These are phyloP conservation scores for Gobio gobio DNA, from an alignment of 2,113 vertebrate genomes.

Conservation along the genomic window DNA sequence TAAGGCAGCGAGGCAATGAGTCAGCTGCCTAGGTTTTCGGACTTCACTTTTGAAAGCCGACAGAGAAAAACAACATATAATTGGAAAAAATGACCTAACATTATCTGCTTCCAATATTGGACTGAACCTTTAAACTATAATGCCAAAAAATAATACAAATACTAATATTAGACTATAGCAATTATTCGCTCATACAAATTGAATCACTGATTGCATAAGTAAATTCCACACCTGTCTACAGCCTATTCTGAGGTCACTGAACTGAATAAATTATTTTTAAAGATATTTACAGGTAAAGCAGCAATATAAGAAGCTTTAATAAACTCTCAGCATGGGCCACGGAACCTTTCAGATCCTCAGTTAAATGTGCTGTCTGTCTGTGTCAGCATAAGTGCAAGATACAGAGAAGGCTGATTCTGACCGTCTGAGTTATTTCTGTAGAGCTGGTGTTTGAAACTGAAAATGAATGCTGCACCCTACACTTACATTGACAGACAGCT, in stretches of 20 bases:
- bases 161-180: not conserved
- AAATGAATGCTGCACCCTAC: conserved; percentile 34
- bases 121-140: not conserved
- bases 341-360: not conserved
- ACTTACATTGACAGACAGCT: conserved; percentile 26
- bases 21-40: too few relatives aligned
- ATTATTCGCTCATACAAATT: not conserved
- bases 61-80: not conserved
- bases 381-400: conserved; percentile 12
- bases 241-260: not conserved
- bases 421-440: conserved; percentile 31
- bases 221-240: not conserved
- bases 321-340: conserved; percentile 13
- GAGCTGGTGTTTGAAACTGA: conserved; percentile 36
- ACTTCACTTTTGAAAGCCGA: not conserved
- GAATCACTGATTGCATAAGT: not conserved
- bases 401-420: conserved; percentile 36
- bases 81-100: not conserved
- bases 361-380: conserved; percentile 4
- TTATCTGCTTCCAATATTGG: not conserved
- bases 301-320: conserved; percentile 2
- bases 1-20: too few relatives aligned
- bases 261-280: not conserved
- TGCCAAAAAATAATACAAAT: not conserved
- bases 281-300: not conserved